These are phyloP conservation scores for Actinemys pallida DNA, from an alignment of 2,113 vertebrate genomes.

Conservation along the genomic window DNA sequence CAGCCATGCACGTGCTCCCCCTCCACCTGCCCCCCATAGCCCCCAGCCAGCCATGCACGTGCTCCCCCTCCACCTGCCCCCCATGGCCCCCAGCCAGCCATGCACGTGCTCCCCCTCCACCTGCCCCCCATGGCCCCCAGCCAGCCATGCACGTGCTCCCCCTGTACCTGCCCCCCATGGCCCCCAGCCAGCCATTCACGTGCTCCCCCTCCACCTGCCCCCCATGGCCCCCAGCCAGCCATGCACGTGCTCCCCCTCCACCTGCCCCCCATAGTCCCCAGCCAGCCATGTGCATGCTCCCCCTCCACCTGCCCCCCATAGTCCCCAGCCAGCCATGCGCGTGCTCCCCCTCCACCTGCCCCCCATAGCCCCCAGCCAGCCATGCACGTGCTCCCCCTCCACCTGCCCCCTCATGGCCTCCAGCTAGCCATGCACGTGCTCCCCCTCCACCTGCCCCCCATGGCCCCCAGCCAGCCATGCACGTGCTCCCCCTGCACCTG, in stretches of 20 bases:
- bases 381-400: background rate
- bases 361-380: no score
- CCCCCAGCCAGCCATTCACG: background rate
- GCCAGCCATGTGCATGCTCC: background rate
- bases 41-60: no score
- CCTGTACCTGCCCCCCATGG: background rate
- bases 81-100: no score
- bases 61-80: background rate
- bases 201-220: no score
- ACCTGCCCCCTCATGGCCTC: background rate
- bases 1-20: background rate
- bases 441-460: no score
- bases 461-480: no score
- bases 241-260: background rate
- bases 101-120: background rate
- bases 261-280: no score
- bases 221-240: no score
- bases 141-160: background rate
- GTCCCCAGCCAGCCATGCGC: no score
- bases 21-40: no score
- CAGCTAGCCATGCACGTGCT: background rate
- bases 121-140: no score
- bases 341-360: background rate
- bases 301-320: background rate
- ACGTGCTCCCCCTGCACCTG: background rate